A percentile compares a stretch with the other conserved stretches of the same genome.
These are phyloP conservation scores for Manduca sexta DNA, from an alignment of 1,140 invertebrate genomes.

Conservation along the genomic window DNA sequence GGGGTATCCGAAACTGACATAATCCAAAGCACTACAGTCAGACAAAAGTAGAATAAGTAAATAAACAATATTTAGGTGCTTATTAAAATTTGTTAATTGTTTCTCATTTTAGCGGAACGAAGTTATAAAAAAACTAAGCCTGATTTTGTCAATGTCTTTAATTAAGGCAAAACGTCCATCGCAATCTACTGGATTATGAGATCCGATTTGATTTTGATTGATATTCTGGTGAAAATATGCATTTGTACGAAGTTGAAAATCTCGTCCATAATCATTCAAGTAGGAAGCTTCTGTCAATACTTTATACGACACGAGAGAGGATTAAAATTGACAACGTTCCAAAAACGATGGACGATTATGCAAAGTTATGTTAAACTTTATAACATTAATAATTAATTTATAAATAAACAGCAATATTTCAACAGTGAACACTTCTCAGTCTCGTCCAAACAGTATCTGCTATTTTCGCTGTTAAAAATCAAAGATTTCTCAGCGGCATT, in stretches of 20 bases:
- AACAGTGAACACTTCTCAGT: no score
- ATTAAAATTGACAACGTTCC: conserved; percentile 25
- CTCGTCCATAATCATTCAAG: conserved; percentile 24
- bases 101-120: no score
- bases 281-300: conserved; percentile 24
- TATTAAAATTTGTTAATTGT: no score
- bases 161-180: conserved; percentile 44
- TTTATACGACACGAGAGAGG: conserved; percentile 28
- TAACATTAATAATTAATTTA: neutral
- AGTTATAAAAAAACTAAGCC: no score
- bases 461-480: neutral
- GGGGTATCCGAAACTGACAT: no score
- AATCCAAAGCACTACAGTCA: no score
- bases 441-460: no score
- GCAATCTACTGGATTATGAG: conserved; percentile 40
- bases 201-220: conserved; percentile 57
- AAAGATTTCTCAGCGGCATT: neutral
- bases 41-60: no score
- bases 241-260: conserved; percentile 30
- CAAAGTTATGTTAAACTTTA: neutral
- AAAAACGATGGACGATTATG: neutral
- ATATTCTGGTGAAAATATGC: conserved; percentile 40
- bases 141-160: conserved; percentile 30
- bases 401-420: no score
- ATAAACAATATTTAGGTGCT: no score